A percentile compares a stretch with the other conserved stretches of the same genome.
These are phyloP conservation scores for Phthorimaea operculella DNA, from an alignment of 1,140 invertebrate species.

Conservation along the genomic window DNA sequence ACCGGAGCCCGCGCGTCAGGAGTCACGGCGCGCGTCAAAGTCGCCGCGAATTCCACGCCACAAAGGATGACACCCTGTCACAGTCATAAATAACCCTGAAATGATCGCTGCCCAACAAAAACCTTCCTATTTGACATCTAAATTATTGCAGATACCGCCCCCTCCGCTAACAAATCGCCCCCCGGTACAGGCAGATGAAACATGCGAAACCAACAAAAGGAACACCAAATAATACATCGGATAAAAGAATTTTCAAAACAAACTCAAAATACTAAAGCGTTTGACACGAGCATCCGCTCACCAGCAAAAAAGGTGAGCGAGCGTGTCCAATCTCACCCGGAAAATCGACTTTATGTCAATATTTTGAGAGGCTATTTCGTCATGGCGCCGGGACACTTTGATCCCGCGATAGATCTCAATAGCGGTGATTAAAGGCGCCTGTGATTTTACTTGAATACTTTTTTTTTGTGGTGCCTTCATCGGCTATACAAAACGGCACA, in stretches of 20 bases:
- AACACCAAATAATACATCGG: constrained; percentile 63
- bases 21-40: constrained; percentile 33
- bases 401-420: constrained; percentile 66
- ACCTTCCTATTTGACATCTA: constrained; percentile 59
- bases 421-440: constrained; percentile 67
- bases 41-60: constrained; percentile 47
- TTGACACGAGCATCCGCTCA: constrained; percentile 66
- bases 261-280: constrained; percentile 67
- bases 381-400: constrained; percentile 48
- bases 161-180: constrained; percentile 54
- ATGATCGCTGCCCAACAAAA: constrained; percentile 49
- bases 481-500: constrained; percentile 59
- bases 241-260: constrained; percentile 69
- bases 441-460: constrained; percentile 65
- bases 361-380: constrained; percentile 51
- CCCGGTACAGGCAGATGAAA: constrained; percentile 56
- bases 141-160: constrained; percentile 60
- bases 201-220: constrained; percentile 44
- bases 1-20: constrained; percentile 24
- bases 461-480: constrained; percentile 58
- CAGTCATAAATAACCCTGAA: constrained; percentile 61
- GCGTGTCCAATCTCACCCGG: constrained; percentile 39
- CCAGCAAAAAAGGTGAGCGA: constrained; percentile 48
- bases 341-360: constrained; percentile 55
- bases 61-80: constrained; percentile 45